Conservation (phyloP, 1,140 invertebrate genomes). For the Drosophila nasuta region DNA sequence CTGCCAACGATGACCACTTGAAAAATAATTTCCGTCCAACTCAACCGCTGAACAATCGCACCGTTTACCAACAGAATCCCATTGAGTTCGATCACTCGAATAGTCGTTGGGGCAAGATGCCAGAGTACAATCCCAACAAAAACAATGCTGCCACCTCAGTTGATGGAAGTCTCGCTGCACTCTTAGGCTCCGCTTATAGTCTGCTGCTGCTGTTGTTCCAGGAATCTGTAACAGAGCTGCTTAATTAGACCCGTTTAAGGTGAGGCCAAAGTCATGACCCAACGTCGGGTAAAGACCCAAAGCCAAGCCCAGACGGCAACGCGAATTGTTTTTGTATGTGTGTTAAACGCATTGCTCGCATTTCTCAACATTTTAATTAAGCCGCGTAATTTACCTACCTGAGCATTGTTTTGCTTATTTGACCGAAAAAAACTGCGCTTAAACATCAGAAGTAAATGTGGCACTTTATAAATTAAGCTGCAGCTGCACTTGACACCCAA, state of each 20-base stretch:
- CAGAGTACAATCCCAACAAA: slow-evolving; percentile 10
- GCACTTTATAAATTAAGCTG: slow-evolving; percentile 12
- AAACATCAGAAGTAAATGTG: not conserved
- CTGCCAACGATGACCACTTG: slow-evolving; percentile 88
- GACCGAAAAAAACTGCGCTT: not conserved
- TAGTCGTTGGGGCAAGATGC: slow-evolving; percentile 46
- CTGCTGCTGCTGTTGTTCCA: slow-evolving; percentile 31
- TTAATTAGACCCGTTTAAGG: slow-evolving; percentile 58
- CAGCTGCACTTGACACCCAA: slow-evolving; percentile 19
- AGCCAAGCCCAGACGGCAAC: not conserved
- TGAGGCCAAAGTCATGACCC: slow-evolving; percentile 16
- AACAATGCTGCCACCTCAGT: slow-evolving; percentile 3
- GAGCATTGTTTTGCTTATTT: slow-evolving; percentile 1
- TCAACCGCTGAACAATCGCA: slow-evolving; percentile 89
- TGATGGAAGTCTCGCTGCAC: not conserved
- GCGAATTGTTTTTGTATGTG: not conserved
- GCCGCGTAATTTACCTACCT: slow-evolving; percentile 32
- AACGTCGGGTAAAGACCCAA: not conserved
- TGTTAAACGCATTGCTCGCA: slow-evolving; percentile 46
- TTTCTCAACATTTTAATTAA: slow-evolving; percentile 52
- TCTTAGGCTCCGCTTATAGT: not conserved
- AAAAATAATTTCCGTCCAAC: slow-evolving; percentile 92
- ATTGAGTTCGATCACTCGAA: not conserved
- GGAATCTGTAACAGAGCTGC: slow-evolving; percentile 33
- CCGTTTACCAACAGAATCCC: slow-evolving; percentile 79